Base-by-base conservation (phyloP, 2,113 vertebrate species). In the Strix aluco region DNA sequence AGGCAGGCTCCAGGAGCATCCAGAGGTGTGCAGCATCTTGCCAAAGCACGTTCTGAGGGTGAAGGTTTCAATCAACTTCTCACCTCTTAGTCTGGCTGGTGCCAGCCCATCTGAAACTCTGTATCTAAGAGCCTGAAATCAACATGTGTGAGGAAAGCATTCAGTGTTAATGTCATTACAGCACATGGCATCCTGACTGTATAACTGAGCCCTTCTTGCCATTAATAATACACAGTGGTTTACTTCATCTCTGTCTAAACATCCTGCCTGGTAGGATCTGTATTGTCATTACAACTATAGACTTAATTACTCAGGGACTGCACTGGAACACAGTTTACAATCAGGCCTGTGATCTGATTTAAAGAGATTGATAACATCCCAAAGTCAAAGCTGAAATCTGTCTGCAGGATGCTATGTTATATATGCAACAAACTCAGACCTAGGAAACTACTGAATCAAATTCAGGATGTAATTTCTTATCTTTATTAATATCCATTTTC, bases 21-120 rank as follows among this genome's bases (percentile, higher is more conserved):
- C 29, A 34, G 61, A 77, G 19, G 10, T 40, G 26, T 23, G 21
- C 32, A 42, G 69, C 18, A 23, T 65, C 62, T 77, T 3, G 0
- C 13, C 36, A 67, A 71, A 67, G 9, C 32, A 21, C 0, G 0
- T 47, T 27, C 15, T 22, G 34, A 67, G 26, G 3, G 38, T 25
- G 40, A 55, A 72, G 29, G 22, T 59, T 81, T 67, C 14, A 4
- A 25, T 49, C 54, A 40, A 2, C 11, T 17, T 75, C n/a, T 40
- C 36, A 18, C 11, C 44, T 61, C 0, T 36, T 71, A 69, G 20
- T n/a, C n/a, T 46, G 29, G 13, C 12, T 49, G 17, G 14, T 73
- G 13, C 2, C 27, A 62, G 49, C 36, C 20, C 7, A 25, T 57
- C 19, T 42, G 19, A 71, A 62, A 73, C 8, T 71, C 15, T 49